A percentile compares a stretch with the other conserved stretches of the same genome.
These are phyloP conservation scores for Mixornis gularis DNA, from an alignment of 2,113 vertebrate species.

Conservation along the genomic window DNA sequence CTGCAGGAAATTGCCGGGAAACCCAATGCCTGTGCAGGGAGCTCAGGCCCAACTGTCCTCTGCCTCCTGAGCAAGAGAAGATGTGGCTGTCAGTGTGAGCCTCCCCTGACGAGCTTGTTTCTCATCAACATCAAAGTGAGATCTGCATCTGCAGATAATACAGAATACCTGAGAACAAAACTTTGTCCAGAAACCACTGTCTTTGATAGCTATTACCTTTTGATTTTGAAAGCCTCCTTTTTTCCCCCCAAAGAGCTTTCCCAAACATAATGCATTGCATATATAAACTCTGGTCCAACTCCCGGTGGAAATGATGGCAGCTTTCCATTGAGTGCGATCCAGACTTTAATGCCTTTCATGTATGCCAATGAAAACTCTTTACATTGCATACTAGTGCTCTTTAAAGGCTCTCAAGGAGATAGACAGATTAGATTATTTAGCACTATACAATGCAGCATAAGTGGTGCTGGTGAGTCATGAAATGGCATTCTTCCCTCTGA, in stretches of 20 bases:
- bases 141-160: conserved; percentile 31
- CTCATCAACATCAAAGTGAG: conserved; percentile 43
- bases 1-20: conserved; percentile 51
- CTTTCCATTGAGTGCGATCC: conserved; percentile 6
- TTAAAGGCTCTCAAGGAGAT: conserved; percentile 47
- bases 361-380: conserved; percentile 50
- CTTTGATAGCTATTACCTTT: conserved; percentile 42
- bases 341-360: conserved; percentile 42
- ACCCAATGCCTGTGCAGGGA: neutral
- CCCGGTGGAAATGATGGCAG: conserved; percentile 21
- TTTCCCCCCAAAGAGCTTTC: neutral
- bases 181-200: conserved; percentile 36
- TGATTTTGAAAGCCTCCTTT: neutral
- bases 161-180: conserved; percentile 15
- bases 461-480: conserved; percentile 55
- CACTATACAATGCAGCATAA: conserved; percentile 43
- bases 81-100: neutral
- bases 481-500: conserved; percentile 57
- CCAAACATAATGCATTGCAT: neutral
- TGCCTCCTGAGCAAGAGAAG: neutral
- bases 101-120: neutral
- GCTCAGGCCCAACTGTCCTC: neutral
- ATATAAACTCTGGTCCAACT: neutral
- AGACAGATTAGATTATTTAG: conserved; percentile 65
- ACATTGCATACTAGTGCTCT: conserved; percentile 43